Evolutionary conservation across 2,888 invertebrate genomes (phyloP).

Genomic region (Stenchaetothrips biformis): DNA sequence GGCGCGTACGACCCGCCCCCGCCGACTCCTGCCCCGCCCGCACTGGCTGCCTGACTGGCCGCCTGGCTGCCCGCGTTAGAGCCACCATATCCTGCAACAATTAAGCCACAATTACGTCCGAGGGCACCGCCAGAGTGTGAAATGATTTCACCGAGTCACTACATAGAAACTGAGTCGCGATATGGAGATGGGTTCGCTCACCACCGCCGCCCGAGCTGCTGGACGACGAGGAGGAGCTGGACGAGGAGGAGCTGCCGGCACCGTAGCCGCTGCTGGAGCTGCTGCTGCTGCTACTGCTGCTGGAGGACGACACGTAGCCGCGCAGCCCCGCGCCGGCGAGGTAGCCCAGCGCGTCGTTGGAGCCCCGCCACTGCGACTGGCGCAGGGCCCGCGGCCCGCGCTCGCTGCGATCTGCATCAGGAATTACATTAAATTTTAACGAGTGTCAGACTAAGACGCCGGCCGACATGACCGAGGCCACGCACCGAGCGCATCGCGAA

Average conservation of each 20-base stretch:
- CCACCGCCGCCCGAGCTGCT: neutral
- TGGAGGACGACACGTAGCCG: neutral
- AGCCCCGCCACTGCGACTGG: too few relatives aligned
- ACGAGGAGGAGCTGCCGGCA: neutral
- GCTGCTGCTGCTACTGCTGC: slow-evolving; percentile 2
- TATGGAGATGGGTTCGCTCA: neutral
- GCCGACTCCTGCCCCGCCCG: neutral
- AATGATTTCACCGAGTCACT: neutral
- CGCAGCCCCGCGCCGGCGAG: neutral
- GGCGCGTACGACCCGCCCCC: neutral
- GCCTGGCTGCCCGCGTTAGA: neutral
- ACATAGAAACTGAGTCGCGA: neutral
- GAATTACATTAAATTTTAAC: too few relatives aligned
- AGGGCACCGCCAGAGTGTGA: neutral
- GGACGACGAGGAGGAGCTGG: neutral
- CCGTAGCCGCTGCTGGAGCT: neutral
- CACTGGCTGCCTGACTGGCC: neutral
- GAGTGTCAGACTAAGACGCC: too few relatives aligned
- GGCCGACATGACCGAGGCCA: too few relatives aligned
- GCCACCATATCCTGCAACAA: neutral
- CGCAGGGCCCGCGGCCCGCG: too few relatives aligned
- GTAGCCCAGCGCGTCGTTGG: neutral
- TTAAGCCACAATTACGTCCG: neutral
- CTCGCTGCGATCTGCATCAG: too few relatives aligned
- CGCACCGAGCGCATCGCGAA: too few relatives aligned